Percentiles rank a stretch among this genome's conserved stretches.
These are phyloP conservation scores for Rhinella marina DNA, from an alignment of 2,797 vertebrate genomes.

Conservation along the genomic window DNA sequence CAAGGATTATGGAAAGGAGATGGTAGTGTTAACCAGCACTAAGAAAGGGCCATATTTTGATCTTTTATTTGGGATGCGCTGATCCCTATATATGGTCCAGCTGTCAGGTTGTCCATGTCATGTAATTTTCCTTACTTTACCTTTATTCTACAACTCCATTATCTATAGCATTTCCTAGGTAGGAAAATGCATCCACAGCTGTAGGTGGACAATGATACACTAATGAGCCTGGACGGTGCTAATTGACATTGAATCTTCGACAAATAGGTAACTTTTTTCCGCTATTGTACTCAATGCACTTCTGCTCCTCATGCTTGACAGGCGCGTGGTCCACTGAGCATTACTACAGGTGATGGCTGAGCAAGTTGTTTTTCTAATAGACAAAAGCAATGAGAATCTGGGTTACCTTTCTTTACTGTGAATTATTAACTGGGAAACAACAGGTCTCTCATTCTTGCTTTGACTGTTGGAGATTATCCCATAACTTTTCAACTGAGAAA, in stretches of 20 bases:
- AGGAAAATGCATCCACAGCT: neutral
- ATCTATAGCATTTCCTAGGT: neutral
- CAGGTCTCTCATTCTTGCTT: slow-evolving; percentile 17
- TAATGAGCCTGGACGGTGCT: neutral
- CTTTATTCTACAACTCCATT: neutral
- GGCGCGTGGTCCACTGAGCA: neutral
- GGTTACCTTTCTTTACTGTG: slow-evolving; percentile 15
- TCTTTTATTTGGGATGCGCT: neutral
- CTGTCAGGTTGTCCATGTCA: neutral
- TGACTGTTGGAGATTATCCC: slow-evolving; percentile 17
- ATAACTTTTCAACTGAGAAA: neutral
- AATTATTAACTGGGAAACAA: slow-evolving; percentile 41
- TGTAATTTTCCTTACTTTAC: neutral
- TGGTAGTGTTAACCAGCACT: neutral
- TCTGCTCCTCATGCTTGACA: slow-evolving; percentile 2
- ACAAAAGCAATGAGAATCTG: neutral
- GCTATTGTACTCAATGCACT: neutral
- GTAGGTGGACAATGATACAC: neutral
- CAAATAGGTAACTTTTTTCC: neutral
- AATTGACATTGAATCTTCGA: slow-evolving; percentile 21
- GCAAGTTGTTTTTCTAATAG: slow-evolving; percentile 64
- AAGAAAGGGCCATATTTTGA: neutral
- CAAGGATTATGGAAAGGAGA: neutral
- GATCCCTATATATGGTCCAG: neutral
- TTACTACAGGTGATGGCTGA: slow-evolving; percentile 68